Evolutionary conservation across 2,797 vertebrate species (phyloP).

Genomic region (Enteromius radiatus): DNA sequence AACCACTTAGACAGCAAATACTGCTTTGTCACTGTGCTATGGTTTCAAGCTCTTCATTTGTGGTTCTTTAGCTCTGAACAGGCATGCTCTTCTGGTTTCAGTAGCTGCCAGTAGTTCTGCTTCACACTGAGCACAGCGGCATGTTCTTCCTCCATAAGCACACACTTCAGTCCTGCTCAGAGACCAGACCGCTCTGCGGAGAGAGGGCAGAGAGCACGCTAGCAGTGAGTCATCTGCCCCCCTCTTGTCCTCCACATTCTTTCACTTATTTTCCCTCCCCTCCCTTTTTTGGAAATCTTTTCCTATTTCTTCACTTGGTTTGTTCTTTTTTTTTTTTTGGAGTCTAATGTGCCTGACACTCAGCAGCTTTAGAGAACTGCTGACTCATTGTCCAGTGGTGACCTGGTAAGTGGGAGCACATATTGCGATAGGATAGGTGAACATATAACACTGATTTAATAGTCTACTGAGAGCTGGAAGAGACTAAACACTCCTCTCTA

Average conservation of each 20-base stretch:
- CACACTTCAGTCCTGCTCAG: constrained; percentile 24
- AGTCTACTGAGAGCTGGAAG: background rate
- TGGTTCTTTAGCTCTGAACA: background rate
- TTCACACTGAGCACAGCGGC: constrained; percentile 57
- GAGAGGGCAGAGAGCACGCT: constrained; percentile 19
- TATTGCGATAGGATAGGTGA: background rate
- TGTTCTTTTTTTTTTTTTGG: background rate
- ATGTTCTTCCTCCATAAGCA: constrained; percentile 37
- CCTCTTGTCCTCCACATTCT: constrained; percentile 39
- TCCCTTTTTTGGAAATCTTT: constrained; percentile 22
- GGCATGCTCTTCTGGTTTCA: constrained; percentile 49
- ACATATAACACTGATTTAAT: constrained; percentile 11
- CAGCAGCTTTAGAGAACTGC: constrained; percentile 28
- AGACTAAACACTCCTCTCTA: background rate
- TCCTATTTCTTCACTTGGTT: background rate
- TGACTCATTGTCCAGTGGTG: constrained; percentile 2
- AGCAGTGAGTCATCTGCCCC: constrained; percentile 17
- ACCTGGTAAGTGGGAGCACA: background rate
- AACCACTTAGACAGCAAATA: background rate
- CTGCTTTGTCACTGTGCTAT: background rate
- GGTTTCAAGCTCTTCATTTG: constrained; percentile 1
- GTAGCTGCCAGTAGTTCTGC: constrained; percentile 57
- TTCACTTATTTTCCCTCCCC: constrained; percentile 5
- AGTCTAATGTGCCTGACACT: constrained; percentile 25
- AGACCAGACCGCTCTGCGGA: constrained; percentile 3